Evolutionary conservation across 2,797 vertebrate species (phyloP).

Genomic region (Xiphorhynchus erythropygius): DNA sequence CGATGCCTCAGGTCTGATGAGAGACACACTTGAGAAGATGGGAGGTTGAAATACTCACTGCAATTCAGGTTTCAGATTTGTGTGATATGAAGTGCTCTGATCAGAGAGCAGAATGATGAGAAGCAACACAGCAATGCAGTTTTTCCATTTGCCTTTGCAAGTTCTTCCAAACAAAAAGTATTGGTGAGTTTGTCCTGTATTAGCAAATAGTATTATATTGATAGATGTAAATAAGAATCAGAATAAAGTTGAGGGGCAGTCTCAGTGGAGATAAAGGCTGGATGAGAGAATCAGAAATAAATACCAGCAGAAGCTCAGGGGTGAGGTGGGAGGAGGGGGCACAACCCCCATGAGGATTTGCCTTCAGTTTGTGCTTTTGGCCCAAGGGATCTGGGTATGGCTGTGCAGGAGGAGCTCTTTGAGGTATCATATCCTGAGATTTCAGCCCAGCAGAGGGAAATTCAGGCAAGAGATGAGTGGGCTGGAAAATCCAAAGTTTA

Average conservation of each 20-base stretch:
- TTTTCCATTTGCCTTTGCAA: background rate
- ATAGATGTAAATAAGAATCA: background rate
- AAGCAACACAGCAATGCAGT: background rate
- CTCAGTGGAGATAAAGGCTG: background rate
- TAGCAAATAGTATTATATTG: background rate
- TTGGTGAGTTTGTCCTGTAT: background rate
- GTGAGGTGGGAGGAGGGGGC: background rate
- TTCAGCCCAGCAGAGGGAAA: background rate
- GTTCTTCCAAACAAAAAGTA: background rate
- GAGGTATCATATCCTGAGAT: background rate
- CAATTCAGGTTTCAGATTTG: background rate
- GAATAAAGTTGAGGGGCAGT: background rate
- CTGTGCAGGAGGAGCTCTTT: background rate
- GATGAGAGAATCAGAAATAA: background rate
- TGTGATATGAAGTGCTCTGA: background rate
- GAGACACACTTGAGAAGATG: background rate
- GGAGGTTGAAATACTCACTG: background rate
- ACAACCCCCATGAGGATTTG: rapidly evolving
- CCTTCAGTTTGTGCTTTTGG: background rate
- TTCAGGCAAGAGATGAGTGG: background rate
- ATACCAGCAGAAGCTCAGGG: background rate
- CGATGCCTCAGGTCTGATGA: background rate
- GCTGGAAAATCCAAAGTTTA: background rate
- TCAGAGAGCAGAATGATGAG: background rate
- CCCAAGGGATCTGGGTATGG: background rate